Conservation (phyloP, 2,888 invertebrate species). For the Calliphora vomitoria region DNA sequence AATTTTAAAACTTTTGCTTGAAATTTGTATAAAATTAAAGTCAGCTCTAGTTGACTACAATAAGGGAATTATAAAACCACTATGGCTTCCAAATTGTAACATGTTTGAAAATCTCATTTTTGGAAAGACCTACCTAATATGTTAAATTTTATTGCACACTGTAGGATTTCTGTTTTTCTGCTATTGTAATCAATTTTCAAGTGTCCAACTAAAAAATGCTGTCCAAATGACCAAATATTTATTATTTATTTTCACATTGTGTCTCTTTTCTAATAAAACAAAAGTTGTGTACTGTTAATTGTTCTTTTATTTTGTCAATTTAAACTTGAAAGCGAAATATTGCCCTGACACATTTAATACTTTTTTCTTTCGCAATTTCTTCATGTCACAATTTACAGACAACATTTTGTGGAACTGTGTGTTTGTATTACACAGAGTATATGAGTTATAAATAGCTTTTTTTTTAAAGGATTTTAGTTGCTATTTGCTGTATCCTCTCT, state of each 20-base stretch:
- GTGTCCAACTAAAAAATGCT: background rate
- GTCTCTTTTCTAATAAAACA: background rate
- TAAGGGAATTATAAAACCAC: no score
- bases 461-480: background rate
- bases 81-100: no score
- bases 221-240: constrained; percentile 16
- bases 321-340: constrained; percentile 32
- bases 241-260: background rate
- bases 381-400: constrained; percentile 19
- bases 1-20: no score
- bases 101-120: no score
- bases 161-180: no score
- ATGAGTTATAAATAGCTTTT: constrained; percentile 53
- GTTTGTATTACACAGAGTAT: background rate
- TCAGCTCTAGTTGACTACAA: no score
- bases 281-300: constrained; percentile 44
- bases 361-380: background rate
- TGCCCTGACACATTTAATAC: constrained; percentile 53
- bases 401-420: constrained; percentile 1
- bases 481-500: background rate
- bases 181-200: background rate
- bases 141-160: no score
- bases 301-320: constrained; percentile 47
- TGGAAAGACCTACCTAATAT: no score
- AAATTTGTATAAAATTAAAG: no score